These are phyloP conservation scores for Linepithema humile DNA, from an alignment of 1,140 invertebrate genomes.

Conservation along the genomic window DNA sequence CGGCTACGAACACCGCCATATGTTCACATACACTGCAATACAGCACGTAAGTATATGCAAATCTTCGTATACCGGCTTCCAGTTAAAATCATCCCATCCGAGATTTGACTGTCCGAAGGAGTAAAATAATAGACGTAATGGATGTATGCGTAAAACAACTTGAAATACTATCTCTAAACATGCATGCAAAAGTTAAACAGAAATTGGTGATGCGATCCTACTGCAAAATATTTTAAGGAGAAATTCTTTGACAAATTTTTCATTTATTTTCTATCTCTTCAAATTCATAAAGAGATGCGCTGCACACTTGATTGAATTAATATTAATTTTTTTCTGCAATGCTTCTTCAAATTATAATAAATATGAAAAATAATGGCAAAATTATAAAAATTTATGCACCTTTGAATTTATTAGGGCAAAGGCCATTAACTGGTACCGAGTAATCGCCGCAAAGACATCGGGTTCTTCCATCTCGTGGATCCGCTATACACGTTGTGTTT, in stretches of 20 bases:
- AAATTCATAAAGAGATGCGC: neutral
- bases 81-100: constrained; percentile 12
- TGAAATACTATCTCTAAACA: neutral
- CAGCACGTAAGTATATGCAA: constrained; percentile 70
- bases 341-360: neutral
- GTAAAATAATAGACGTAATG: neutral
- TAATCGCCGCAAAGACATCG: constrained; percentile 89
- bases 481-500: constrained; percentile 87
- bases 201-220: neutral
- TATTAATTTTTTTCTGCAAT: too few species aligned
- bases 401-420: constrained; percentile 86
- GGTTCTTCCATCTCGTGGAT: constrained; percentile 85
- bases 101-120: neutral
- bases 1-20: constrained; percentile 45
- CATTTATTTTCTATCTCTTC: neutral
- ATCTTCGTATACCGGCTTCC: constrained; percentile 32
- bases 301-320: neutral
- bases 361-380: neutral
- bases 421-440: constrained; percentile 86
- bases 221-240: neutral
- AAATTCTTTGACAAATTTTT: neutral
- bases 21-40: constrained; percentile 62
- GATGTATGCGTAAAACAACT: neutral
- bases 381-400: constrained; percentile 71
- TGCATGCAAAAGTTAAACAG: neutral